Conservation (phyloP, 2,888 invertebrate species). For the Brachypalpus laphriformis region DNA sequence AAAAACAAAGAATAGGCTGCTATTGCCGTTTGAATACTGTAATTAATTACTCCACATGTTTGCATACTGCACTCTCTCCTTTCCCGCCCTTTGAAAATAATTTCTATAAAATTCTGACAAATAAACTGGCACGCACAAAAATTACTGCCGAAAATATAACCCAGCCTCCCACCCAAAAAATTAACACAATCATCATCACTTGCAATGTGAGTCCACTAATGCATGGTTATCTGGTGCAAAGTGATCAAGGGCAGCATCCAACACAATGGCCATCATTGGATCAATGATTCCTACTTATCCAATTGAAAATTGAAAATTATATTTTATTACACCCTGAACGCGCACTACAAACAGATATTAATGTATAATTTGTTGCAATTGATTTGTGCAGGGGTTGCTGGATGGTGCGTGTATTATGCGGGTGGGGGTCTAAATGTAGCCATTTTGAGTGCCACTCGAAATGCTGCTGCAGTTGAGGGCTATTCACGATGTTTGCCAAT, state of each 20-base stretch:
- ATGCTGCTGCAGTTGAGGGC: neutral
- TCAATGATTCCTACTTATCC: slow-evolving; percentile 48
- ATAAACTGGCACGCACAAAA: neutral
- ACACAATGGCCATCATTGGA: slow-evolving; percentile 4
- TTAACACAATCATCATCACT: slow-evolving; percentile 1
- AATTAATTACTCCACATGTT: slow-evolving; percentile 46
- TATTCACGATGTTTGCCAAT: slow-evolving; percentile 35
- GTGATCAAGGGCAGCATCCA: neutral
- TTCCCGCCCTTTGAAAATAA: slow-evolving; percentile 1
- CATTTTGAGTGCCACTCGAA: slow-evolving; percentile 45
- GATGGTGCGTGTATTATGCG: neutral
- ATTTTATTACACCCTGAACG: slow-evolving; percentile 32
- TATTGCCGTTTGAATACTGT: neutral
- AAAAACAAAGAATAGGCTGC: neutral
- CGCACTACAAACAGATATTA: slow-evolving; percentile 30
- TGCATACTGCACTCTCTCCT: neutral
- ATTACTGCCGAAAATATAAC: neutral
- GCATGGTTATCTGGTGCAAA: neutral
- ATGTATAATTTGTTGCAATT: slow-evolving; percentile 46
- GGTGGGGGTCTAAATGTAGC: neutral
- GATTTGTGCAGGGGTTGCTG: slow-evolving; percentile 17
- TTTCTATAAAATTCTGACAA: slow-evolving; percentile 21
- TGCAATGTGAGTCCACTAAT: neutral
- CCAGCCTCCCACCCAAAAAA: neutral
- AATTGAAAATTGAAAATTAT: slow-evolving; percentile 47